Evolutionary conservation across 2,888 invertebrate species (phyloP), one percentile per base, ranked within the genome.

Genomic region (Rotaria magnacalcarata): DNA sequence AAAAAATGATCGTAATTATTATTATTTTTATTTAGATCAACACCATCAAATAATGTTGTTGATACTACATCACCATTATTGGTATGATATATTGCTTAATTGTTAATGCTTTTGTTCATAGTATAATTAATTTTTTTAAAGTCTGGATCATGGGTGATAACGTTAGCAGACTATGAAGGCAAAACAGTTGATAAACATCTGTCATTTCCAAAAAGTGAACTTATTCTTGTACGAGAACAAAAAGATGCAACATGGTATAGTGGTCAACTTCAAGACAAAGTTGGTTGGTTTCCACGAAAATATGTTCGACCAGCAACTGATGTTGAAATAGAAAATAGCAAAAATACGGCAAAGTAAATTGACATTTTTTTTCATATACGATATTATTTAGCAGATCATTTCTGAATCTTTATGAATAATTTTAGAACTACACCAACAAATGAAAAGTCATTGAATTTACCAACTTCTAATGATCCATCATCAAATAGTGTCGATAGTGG

Each of bases 131-230:
- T 67, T 5, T 10, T 67, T 75, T 41, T 0, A 43, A 43, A 75
- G 75, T 47, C 43, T 41, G 75, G 75, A n/a, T 43, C 75, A 43
- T 47, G 41, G 47, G 75, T 43, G 21, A 75, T 75, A 3, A 41
- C 75, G 41, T 8, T 75, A 14, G 41, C 47, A 47, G 75, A 75
- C 21, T 47, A 24, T 75, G 24, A 75, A 43, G 75, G 75, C 41
- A 75, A 75, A 75, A 75, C 75, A 43, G 7, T n/a, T 24, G 75
- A 75, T 75, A 75, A 75, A 43, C 75, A 75, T 75, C 16, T 75
- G 8, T 75, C 75, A 47, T 75, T 75, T 75, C 24, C 19, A 47
- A 75, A 75, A 75, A 24, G n/a, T 75, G 75, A 75, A 75, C 21
- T 75, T 10, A 75, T 75, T 43, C 43, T 43, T 24, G 75, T 75